Percentiles rank a stretch among this genome's conserved stretches.
Conservation (phyloP, 2,797 vertebrate species). For the Crenuchus spilurus region DNA sequence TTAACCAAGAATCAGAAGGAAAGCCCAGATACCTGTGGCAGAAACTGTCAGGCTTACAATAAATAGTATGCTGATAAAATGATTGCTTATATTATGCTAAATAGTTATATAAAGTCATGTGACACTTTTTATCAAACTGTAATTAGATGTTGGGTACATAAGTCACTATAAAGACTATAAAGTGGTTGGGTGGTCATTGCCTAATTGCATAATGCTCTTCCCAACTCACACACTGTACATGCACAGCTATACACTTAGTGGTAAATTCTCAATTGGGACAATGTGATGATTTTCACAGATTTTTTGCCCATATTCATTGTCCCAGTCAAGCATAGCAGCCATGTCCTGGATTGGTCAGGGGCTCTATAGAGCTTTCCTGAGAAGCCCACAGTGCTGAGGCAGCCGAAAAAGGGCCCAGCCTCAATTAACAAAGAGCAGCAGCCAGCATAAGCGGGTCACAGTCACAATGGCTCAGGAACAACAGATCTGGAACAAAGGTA, state of each 20-base stretch:
- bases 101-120: too few species aligned
- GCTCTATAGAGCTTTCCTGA: conserved; percentile 76
- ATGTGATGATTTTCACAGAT: conserved; percentile 13
- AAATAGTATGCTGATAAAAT: not conserved
- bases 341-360: conserved; percentile 31
- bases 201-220: not conserved
- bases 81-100: too few species aligned
- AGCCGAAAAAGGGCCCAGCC: conserved; percentile 63
- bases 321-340: conserved; percentile 20
- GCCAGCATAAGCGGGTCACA: conserved; percentile 55
- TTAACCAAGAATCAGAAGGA: not conserved
- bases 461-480: conserved; percentile 52
- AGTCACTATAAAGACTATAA: not conserved
- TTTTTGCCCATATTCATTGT: conserved; percentile 34
- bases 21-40: not conserved
- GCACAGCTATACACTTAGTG: not conserved
- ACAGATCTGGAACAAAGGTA: conserved; percentile 69
- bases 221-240: conserved; percentile 2
- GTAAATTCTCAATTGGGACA: not conserved
- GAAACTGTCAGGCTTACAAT: not conserved
- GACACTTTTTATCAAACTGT: too few species aligned
- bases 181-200: conserved; percentile 13
- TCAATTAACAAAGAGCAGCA: conserved; percentile 47
- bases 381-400: conserved; percentile 77
- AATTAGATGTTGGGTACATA: too few species aligned